Conservation (phyloP, 2,113 vertebrate genomes). For the Phocoena sinus region DNA sequence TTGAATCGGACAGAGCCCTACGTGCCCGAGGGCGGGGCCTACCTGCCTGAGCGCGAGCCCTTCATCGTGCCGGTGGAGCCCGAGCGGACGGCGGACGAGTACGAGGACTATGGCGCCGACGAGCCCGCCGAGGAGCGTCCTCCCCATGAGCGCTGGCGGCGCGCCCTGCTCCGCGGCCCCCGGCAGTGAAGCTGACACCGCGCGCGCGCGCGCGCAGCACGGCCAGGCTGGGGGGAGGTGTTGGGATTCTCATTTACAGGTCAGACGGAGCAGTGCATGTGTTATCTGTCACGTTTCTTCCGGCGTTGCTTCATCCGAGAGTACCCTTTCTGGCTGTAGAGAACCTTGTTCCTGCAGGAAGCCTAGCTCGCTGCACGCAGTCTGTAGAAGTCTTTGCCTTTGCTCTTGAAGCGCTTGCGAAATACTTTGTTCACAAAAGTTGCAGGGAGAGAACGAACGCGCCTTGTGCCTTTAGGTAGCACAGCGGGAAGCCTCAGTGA, state of each 20-base stretch:
- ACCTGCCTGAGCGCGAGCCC: conserved; percentile 86
- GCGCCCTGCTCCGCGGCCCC: background rate
- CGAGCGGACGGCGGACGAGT: conserved; percentile 86
- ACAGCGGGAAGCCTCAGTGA: conserved; percentile 59
- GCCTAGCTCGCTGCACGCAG: conserved; percentile 41
- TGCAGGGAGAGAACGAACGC: conserved; percentile 57
- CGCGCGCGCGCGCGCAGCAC: background rate
- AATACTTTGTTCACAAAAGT: conserved; percentile 73
- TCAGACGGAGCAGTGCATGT: conserved; percentile 47
- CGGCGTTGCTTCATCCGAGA: conserved; percentile 27
- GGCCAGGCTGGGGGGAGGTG: conserved; percentile 12
- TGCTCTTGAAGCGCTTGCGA: conserved; percentile 77
- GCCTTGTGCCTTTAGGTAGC: conserved; percentile 67
- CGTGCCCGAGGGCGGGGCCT: conserved; percentile 86
- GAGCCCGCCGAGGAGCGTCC: conserved; percentile 79
- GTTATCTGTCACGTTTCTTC: conserved; percentile 39
- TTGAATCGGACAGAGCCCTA: conserved; percentile 91
- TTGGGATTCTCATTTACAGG: conserved; percentile 68
- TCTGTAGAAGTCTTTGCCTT: conserved; percentile 58
- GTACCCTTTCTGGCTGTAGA: conserved; percentile 49
- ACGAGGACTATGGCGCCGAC: conserved; percentile 90
- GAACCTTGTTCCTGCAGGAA: conserved; percentile 64
- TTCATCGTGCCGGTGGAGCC: conserved; percentile 85
- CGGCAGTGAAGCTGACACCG: conserved; percentile 24
- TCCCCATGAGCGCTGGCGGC: conserved; percentile 80